These are phyloP conservation scores for Tokudaia tokunoshimensis DNA, from an alignment of 2,797 vertebrate species.

Conservation along the genomic window DNA sequence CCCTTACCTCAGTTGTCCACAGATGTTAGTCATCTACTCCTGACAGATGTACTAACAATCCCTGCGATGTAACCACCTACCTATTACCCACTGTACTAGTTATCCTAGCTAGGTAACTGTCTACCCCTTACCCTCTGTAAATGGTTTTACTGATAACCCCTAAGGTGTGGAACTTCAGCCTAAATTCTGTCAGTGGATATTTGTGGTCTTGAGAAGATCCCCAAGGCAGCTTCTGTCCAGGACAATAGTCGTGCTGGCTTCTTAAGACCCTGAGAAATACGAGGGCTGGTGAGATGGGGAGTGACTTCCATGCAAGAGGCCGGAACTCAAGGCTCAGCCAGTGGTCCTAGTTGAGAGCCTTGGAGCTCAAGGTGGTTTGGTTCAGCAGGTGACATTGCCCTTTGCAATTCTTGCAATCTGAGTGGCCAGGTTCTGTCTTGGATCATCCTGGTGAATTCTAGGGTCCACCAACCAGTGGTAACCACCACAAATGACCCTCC, in stretches of 20 bases:
- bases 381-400: neutral
- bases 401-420: neutral
- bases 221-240: neutral
- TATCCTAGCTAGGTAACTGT: neutral
- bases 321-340: neutral
- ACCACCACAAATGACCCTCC: neutral
- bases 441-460: neutral
- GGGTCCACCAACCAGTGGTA: neutral
- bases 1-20: neutral
- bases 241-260: neutral
- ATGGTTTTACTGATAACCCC: neutral
- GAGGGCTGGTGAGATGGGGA: neutral
- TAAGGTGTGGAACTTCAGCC: neutral
- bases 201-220: neutral
- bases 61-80: neutral
- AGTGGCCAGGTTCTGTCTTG: neutral
- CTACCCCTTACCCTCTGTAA: neutral
- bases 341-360: neutral
- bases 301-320: neutral
- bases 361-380: neutral
- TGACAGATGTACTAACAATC: neutral
- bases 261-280: neutral
- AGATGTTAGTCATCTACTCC: neutral
- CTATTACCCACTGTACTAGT: neutral
- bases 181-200: neutral